Percentiles rank a stretch among this genome's conserved stretches.
These are phyloP conservation scores for Eupithecia inturbata DNA, from an alignment of 2,888 invertebrate species.

Conservation along the genomic window DNA sequence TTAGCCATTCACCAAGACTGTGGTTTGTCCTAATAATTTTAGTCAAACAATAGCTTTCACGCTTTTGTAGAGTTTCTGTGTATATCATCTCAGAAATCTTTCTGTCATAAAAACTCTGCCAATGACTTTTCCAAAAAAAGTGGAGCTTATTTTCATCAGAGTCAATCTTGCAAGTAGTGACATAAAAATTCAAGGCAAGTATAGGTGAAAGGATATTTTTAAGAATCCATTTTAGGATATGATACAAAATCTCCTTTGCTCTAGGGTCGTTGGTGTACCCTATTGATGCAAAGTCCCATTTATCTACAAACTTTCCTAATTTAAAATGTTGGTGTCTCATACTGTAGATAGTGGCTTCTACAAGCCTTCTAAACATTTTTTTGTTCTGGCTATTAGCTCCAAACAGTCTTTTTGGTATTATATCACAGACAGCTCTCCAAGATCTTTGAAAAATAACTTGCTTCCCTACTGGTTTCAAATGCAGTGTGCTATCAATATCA, in stretches of 20 bases:
- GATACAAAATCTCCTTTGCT: slow-evolving; percentile 51
- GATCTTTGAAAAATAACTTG: slow-evolving; percentile 58
- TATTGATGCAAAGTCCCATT: slow-evolving; percentile 64
- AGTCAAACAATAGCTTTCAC: slow-evolving; percentile 57
- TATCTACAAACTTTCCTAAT: slow-evolving; percentile 52
- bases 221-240: slow-evolving; percentile 63
- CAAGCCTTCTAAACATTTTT: slow-evolving; percentile 63
- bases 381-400: slow-evolving; percentile 64
- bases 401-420: slow-evolving; percentile 66
- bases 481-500: slow-evolving; percentile 29
- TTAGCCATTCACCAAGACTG: slow-evolving; percentile 51
- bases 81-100: slow-evolving; percentile 65
- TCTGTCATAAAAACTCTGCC: slow-evolving; percentile 78
- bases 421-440: slow-evolving; percentile 58
- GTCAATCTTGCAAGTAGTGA: slow-evolving; percentile 74
- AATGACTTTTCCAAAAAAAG: slow-evolving; percentile 73
- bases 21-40: slow-evolving; percentile 58
- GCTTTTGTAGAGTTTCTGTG: slow-evolving; percentile 63
- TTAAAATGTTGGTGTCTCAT: slow-evolving; percentile 73
- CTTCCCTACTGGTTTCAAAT: slow-evolving; percentile 60
- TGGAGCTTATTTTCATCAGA: slow-evolving; percentile 73
- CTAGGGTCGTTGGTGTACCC: slow-evolving; percentile 55
- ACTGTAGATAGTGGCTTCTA: slow-evolving; percentile 61
- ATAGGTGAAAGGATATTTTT: slow-evolving; percentile 68
- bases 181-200: slow-evolving; percentile 73